phyloP scores from a whole-genome alignment of 2,888 invertebrate species.

The Thumatha senex region DNA sequence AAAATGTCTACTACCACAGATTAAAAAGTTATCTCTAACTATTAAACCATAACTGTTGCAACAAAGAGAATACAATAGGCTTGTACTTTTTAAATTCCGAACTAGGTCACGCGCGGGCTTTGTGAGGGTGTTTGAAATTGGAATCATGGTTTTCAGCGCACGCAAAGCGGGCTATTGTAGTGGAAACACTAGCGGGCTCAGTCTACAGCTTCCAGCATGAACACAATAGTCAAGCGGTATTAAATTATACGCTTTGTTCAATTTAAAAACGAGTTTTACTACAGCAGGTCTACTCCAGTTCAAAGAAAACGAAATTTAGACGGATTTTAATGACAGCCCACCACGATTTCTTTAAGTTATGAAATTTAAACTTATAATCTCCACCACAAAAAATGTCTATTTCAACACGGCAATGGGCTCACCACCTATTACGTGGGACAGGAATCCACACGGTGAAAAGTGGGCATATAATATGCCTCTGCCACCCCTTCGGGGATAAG shows the following conservation, averaged over 20 bases:
- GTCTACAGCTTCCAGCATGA: background rate
- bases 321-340: too few relatives aligned
- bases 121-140: constrained; percentile 25
- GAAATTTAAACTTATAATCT: too few relatives aligned
- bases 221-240: background rate
- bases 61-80: background rate
- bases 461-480: too few relatives aligned
- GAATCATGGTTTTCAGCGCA: constrained; percentile 16
- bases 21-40: too few relatives aligned
- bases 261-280: background rate
- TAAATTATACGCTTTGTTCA: background rate
- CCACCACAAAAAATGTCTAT: too few relatives aligned
- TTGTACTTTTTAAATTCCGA: constrained; percentile 30
- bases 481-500: too few relatives aligned
- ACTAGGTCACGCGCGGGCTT: constrained; percentile 30
- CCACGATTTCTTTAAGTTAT: too few relatives aligned
- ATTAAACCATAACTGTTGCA: too few relatives aligned
- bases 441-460: too few relatives aligned
- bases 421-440: too few relatives aligned
- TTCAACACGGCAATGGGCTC: too few relatives aligned
- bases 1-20: too few relatives aligned
- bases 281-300: background rate
- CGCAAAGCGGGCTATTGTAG: constrained; percentile 22
- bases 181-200: background rate
- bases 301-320: background rate